Evolutionary conservation across 2,113 vertebrate genomes (phyloP).

Genomic region (Abramis brama): DNA sequence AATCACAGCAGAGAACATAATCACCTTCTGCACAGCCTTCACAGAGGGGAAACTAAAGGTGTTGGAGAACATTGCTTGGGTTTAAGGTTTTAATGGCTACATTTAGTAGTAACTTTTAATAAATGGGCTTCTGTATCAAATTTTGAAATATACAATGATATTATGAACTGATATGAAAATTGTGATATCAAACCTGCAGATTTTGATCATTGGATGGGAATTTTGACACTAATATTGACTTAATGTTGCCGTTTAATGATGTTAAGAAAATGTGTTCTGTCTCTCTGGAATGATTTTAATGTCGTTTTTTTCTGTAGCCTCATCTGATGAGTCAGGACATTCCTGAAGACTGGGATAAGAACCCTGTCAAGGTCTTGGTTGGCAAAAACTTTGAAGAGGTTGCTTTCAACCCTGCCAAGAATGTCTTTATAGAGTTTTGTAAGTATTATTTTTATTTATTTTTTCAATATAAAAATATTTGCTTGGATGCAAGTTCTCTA

Average conservation of each 20-base stretch:
- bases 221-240: too few relatives aligned
- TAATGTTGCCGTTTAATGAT: background rate
- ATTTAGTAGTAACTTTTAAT: background rate
- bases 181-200: too few relatives aligned
- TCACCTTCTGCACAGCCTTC: conserved; percentile 86
- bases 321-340: conserved; percentile 98
- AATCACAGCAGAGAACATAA: conserved; percentile 87
- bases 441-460: conserved; percentile 65
- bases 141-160: too few relatives aligned
- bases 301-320: conserved; percentile 74
- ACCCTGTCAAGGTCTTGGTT: conserved; percentile 89
- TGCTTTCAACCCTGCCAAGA: conserved; percentile 86
- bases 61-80: background rate
- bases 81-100: background rate
- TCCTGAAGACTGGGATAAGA: conserved; percentile 95
- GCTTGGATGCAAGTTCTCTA: background rate
- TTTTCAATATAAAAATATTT: background rate
- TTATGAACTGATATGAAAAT: too few relatives aligned
- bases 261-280: background rate
- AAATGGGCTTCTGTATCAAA: too few relatives aligned
- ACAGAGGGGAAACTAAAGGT: conserved; percentile 95
- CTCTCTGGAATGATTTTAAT: background rate
- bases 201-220: too few relatives aligned
- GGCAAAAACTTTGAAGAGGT: conserved; percentile 97
- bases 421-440: conserved; percentile 98